Base-by-base conservation (phyloP, 2,888 invertebrate species). In the Drosophila birchii region DNA sequence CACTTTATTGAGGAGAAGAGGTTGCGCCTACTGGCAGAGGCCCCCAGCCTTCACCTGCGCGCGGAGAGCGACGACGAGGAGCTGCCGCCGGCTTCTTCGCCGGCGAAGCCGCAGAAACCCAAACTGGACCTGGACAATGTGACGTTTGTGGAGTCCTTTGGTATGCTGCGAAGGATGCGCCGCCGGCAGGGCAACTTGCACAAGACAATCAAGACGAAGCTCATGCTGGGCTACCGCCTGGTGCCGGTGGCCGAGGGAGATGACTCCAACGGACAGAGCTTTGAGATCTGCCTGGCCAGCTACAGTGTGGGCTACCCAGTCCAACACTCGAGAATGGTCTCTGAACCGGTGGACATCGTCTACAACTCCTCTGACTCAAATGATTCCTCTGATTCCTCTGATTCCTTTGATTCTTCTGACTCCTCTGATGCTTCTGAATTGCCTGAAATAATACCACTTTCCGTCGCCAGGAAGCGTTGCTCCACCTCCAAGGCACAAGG, bases 221-320 rank as follows among this genome's bases (percentile, higher is more conserved):
- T 81, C 7, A 75, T 64, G 0, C 29, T 81, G 29, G 81, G 72
- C 14, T 85, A 64, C 60, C 82, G 78, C n/a, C 5, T 29, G 6
- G 8, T 6, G 8, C 5, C 16, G 11, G 3, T 3, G 12, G 12
- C 29, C 7, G 29, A 29, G 29, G 29, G 29, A 5, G 29, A 12
- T 7, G 18, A n/a, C 18, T 9, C 3, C 2, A 36, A 14, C 7
- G 36, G 26, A 7, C 12, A 16, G 8, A 8, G 8, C 20, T 3
- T 29, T 1, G 70, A 81, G 12, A 53, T 81, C 9, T 72, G 23
- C 23, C 23, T 23, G 23, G 23, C 23, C 23, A 23, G 23, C 23
- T 23, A 23, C 23, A 23, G 23, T 23, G 23, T 23, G 23, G 23
- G 3, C 23, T 23, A 3, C 23, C 23, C 23, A 23, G 23, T 23